Percentiles rank a stretch among this genome's conserved stretches.
phyloP scores from a whole-genome alignment of 2,797 vertebrate genomes.

The Siniperca obscura region DNA sequence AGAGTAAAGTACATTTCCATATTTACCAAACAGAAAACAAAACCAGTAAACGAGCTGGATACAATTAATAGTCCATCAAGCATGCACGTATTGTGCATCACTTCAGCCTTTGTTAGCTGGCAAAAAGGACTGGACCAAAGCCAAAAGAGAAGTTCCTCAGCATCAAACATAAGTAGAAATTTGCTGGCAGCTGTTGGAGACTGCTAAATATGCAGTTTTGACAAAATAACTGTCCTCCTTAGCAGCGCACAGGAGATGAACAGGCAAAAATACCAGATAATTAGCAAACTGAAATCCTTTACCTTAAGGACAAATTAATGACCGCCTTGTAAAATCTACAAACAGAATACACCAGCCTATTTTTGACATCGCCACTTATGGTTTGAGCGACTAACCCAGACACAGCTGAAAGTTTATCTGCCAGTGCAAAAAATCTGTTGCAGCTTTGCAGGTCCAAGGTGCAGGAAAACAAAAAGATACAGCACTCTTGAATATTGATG shows the following conservation, averaged over 20 bases:
- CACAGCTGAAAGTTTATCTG: neutral
- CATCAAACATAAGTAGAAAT: constrained; percentile 4
- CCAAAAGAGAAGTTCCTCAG: neutral
- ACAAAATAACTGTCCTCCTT: constrained; percentile 3
- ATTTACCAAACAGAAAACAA: neutral
- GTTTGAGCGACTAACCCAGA: neutral
- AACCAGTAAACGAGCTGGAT: neutral
- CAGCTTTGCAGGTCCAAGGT: neutral
- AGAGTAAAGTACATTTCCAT: neutral
- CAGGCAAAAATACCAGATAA: neutral
- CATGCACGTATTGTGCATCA: neutral
- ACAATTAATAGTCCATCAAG: neutral
- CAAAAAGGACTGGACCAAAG: neutral
- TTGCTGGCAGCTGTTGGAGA: constrained; percentile 1
- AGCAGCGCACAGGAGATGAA: neutral
- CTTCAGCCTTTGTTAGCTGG: neutral
- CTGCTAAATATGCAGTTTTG: constrained; percentile 13
- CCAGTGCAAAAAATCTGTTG: neutral
- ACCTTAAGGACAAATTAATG: neutral
- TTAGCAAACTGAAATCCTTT: neutral
- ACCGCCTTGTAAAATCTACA: neutral
- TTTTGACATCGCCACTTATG: neutral
- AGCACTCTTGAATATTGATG: neutral
- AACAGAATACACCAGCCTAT: neutral
- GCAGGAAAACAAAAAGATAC: neutral